Evolutionary conservation across 53 echinoderm and acorn worm genomes (phyloP), one percentile per base, ranked within the genome.

Genomic region (Crossaster papposus): DNA sequence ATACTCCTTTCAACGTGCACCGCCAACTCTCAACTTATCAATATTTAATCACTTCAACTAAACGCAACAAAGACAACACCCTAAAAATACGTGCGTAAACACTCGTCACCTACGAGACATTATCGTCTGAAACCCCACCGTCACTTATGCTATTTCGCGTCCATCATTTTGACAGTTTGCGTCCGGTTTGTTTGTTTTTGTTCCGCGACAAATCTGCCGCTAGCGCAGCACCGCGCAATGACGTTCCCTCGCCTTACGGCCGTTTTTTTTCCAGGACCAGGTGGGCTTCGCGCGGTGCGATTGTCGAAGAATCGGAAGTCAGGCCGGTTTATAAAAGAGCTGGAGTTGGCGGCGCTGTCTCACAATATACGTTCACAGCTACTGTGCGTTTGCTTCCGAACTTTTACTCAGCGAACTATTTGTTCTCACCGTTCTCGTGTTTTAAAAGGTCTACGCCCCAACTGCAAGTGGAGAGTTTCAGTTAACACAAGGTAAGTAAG

Each of bases 161-260:
- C 37, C 82, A 74, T 84, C 91, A 55, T 82, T 64, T 54, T 85
- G 77, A 62, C 91, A 83, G 74, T 64, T 84, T 91, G 51, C 77
- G 83, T 91, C 91, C 82, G 74, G 54, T 80, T 79, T 78, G n/a
- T 3, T 38, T 78, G n/a, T n/a, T 44, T 44, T 44, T 5, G 44
- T 44, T 9, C 44, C 51, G 51, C 79, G 52, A 26, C 14, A 74
- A 74, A 28, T 18, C 79, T 50, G 52, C 52, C 79, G 79, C 79
- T n/a, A 9, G 79, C 79, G 50, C 33, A 14, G 35, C 36, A 11
- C 23, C 17, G 18, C 75, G 75, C 75, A 18, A 28, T 23, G 28
- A 68, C 28, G 68, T n/a, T 4, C 28, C 24, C 24, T 23, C 7
- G 28, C 28, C 68, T 18, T n/a, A 23, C 68, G 68, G 68, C 24